Percentiles rank a stretch among this genome's conserved stretches.
Conservation (phyloP, 1,140 invertebrate genomes). For the Drosophila oshimai region DNA sequence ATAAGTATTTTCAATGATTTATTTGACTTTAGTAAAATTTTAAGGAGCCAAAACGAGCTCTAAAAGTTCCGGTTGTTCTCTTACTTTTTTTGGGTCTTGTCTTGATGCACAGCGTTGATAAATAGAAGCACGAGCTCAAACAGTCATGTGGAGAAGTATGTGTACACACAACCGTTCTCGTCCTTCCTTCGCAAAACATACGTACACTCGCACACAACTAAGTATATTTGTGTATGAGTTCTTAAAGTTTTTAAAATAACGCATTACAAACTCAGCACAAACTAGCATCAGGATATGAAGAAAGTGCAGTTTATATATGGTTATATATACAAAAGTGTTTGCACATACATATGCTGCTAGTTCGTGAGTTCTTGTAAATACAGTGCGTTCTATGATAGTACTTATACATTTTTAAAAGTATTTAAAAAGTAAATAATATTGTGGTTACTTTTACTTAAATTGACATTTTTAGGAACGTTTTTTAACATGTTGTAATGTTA, state of each 20-base stretch:
- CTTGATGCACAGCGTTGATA: neutral
- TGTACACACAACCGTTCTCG: neutral
- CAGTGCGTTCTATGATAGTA: neutral
- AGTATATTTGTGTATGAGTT: conserved; percentile 40
- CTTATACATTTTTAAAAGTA: too few relatives aligned
- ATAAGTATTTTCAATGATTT: too few relatives aligned
- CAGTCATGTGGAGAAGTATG: conserved; percentile 12
- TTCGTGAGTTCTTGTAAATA: neutral
- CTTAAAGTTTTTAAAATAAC: conserved; percentile 57
- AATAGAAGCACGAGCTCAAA: neutral
- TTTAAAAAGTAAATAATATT: too few relatives aligned
- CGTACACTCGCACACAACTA: neutral
- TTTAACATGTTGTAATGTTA: too few relatives aligned
- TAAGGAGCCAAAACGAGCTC: neutral
- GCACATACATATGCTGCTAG: neutral
- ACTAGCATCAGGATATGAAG: conserved; percentile 58
- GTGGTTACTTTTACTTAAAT: too few relatives aligned
- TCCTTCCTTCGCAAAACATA: neutral
- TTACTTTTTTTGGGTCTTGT: neutral
- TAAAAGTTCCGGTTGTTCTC: neutral
- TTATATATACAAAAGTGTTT: conserved; percentile 5
- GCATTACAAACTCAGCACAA: conserved; percentile 50
- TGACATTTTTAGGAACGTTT: too few relatives aligned
- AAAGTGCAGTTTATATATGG: conserved; percentile 43
- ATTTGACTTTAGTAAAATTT: neutral